A percentile compares a stretch with the other conserved stretches of the same genome.
These are phyloP conservation scores for Drosophila chauvacae DNA, from an alignment of 1,140 invertebrate genomes.

Conservation along the genomic window DNA sequence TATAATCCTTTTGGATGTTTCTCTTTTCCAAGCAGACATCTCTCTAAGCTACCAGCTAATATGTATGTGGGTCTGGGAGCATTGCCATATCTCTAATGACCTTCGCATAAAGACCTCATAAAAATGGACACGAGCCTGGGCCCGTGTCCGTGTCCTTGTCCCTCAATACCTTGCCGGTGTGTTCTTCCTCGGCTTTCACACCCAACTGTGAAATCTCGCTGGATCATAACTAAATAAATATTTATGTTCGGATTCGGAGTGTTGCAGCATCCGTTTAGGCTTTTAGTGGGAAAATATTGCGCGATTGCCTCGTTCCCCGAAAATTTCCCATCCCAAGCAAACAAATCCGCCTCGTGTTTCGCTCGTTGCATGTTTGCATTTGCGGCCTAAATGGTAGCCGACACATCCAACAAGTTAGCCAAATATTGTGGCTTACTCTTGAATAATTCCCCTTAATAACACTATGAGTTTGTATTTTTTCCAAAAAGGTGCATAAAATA, in stretches of 20 bases:
- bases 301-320: slow-evolving; percentile 46
- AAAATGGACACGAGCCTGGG: slow-evolving; percentile 40
- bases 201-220: slow-evolving; percentile 65
- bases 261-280: slow-evolving; percentile 61
- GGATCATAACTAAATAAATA: slow-evolving; percentile 79
- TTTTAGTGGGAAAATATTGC: slow-evolving; percentile 74
- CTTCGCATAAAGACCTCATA: slow-evolving; percentile 46
- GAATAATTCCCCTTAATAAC: slow-evolving; percentile 19
- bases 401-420: slow-evolving; percentile 60
- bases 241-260: slow-evolving; percentile 57
- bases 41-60: not conserved
- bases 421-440: slow-evolving; percentile 57
- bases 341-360: slow-evolving; percentile 15
- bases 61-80: slow-evolving; percentile 3
- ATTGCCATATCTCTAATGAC: slow-evolving; percentile 5
- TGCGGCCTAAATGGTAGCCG: slow-evolving; percentile 22
- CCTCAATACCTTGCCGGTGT: slow-evolving; percentile 27
- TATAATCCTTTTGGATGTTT: slow-evolving; percentile 39
- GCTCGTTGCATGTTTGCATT: slow-evolving; percentile 39
- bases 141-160: slow-evolving; percentile 65
- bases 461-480: slow-evolving; percentile 17
- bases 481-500: slow-evolving; percentile 26
- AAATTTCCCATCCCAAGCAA: slow-evolving; percentile 20
- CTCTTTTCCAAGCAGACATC: not conserved
- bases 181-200: slow-evolving; percentile 70